Percentiles rank a stretch among this genome's conserved stretches.
Evolutionary conservation across 2,797 vertebrate genomes (phyloP).

Genomic region (Steatocranus sp.): DNA sequence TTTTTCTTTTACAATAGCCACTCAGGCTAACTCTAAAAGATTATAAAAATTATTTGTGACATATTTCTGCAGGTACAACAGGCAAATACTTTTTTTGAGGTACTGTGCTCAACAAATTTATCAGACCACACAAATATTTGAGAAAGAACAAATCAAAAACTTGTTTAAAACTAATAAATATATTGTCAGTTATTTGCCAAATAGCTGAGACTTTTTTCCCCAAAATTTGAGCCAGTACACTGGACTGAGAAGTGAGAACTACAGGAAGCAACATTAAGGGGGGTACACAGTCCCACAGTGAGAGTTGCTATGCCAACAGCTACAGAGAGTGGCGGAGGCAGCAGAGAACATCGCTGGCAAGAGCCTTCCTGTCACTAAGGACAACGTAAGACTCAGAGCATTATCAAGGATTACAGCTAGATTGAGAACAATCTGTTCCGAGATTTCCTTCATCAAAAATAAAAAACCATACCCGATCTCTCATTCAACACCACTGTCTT

Average conservation of each 20-base stretch:
- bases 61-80: not conserved
- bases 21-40: not conserved
- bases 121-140: not conserved
- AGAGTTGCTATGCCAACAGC: not conserved
- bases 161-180: not conserved
- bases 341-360: not conserved
- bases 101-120: not conserved
- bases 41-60: not conserved
- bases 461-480: not conserved
- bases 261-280: not conserved
- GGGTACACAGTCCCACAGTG: not conserved
- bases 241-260: not conserved
- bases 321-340: not conserved
- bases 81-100: not conserved
- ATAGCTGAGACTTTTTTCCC: fast-evolving
- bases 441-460: not conserved
- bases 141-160: not conserved
- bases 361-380: not conserved
- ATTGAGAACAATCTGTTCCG: not conserved
- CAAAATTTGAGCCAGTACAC: not conserved
- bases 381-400: not conserved
- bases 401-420: not conserved
- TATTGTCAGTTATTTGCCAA: not conserved
- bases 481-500: not conserved
- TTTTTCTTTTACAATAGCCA: not conserved